Evolutionary conservation across 2,113 vertebrate genomes (phyloP).

Genomic region (Helogale parvula): DNA sequence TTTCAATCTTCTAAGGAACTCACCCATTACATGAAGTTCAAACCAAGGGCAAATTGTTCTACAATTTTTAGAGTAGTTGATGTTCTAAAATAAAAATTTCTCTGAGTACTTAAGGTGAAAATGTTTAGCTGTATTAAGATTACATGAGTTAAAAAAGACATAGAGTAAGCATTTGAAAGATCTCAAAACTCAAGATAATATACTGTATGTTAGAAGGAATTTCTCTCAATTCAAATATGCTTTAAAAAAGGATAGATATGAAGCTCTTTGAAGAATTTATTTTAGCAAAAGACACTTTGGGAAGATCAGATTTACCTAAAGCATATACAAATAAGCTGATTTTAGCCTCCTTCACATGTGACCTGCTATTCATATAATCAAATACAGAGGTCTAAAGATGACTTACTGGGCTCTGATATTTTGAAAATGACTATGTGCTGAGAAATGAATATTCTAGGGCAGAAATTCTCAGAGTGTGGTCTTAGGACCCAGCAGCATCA

Average conservation of each 20-base stretch:
- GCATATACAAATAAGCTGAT: slow-evolving; percentile 33
- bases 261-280: slow-evolving; percentile 67
- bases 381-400: neutral
- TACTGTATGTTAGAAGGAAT: slow-evolving; percentile 39
- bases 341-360: slow-evolving; percentile 11
- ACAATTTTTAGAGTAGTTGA: slow-evolving; percentile 19
- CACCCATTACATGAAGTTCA: neutral
- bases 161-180: slow-evolving; percentile 54
- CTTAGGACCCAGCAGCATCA: neutral
- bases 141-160: slow-evolving; percentile 63
- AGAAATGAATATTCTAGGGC: slow-evolving; percentile 10
- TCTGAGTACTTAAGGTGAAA: slow-evolving; percentile 35
- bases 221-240: slow-evolving; percentile 56
- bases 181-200: slow-evolving; percentile 49
- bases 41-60: slow-evolving; percentile 31
- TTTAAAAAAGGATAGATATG: slow-evolving; percentile 54
- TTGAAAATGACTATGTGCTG: slow-evolving; percentile 26
- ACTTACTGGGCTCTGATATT: neutral
- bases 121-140: slow-evolving; percentile 58
- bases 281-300: slow-evolving; percentile 52
- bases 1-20: slow-evolving; percentile 28
- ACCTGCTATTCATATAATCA: slow-evolving; percentile 14
- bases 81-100: slow-evolving; percentile 32
- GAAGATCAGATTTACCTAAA: slow-evolving; percentile 56
- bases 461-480: neutral